Conservation (phyloP, 2,888 invertebrate genomes). For the Nomada fabriciana region DNA sequence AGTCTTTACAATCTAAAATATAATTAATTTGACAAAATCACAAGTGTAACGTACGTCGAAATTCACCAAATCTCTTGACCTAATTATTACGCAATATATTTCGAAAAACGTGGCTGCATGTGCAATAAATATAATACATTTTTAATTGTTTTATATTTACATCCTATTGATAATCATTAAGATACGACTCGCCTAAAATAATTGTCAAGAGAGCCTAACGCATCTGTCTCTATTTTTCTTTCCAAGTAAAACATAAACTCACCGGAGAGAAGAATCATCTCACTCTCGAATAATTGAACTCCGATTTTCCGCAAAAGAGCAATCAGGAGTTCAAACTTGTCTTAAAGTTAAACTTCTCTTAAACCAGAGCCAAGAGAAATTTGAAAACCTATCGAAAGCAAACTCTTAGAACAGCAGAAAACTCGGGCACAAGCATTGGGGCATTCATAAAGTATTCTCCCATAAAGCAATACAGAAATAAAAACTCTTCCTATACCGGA, state of each 20-base stretch:
- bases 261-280: too few relatives aligned
- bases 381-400: too few relatives aligned
- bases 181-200: not conserved
- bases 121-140: constrained; percentile 38
- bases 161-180: not conserved
- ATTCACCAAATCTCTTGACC: not conserved
- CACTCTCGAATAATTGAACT: too few relatives aligned
- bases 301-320: too few relatives aligned
- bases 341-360: too few relatives aligned
- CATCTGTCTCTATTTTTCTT: not conserved
- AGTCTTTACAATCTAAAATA: constrained; percentile 45
- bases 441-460: not conserved
- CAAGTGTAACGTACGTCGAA: not conserved
- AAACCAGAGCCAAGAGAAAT: too few relatives aligned
- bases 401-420: too few relatives aligned
- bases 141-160: constrained; percentile 14
- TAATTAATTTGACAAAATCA: constrained; percentile 8
- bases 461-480: not conserved
- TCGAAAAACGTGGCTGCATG: not conserved
- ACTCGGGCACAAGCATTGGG: not conserved
- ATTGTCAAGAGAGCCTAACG: not conserved
- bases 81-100: not conserved
- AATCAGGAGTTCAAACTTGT: too few relatives aligned
- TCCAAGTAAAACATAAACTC: too few relatives aligned
- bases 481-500: not conserved